phyloP scores from a whole-genome alignment of 2,888 invertebrate genomes.

The Byasa hedistus region DNA sequence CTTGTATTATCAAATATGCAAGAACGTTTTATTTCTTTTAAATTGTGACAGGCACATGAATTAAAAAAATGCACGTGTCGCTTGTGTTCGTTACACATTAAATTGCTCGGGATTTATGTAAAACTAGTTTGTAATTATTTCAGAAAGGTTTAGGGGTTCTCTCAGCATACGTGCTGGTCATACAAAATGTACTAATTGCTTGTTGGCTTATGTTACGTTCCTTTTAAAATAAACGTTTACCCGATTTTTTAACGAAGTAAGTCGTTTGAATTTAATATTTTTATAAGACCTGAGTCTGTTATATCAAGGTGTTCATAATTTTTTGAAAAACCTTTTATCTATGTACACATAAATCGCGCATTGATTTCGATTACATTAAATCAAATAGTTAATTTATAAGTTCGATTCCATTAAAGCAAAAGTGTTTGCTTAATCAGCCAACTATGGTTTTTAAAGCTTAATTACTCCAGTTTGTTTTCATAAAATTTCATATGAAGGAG shows the following conservation, averaged over 20 bases:
- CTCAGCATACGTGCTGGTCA: conserved; percentile 22
- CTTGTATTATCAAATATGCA: no score
- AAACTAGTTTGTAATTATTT: conserved; percentile 30
- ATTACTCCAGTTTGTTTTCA: no score
- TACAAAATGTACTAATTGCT: conserved; percentile 28
- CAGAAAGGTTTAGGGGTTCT: conserved; percentile 24
- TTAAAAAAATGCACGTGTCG: neutral
- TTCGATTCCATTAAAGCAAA: no score
- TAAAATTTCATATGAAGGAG: no score
- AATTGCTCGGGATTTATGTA: conserved; percentile 20
- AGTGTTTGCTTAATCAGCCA: no score
- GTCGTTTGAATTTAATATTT: neutral
- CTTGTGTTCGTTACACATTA: conserved; percentile 21
- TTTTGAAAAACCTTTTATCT: no score
- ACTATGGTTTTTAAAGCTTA: no score
- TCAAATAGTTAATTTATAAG: no score
- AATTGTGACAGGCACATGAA: conserved; percentile 12
- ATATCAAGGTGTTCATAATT: no score
- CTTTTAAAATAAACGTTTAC: conserved; percentile 22
- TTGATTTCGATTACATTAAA: no score
- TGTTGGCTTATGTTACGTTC: conserved; percentile 12
- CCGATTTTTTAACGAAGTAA: conserved; percentile 9
- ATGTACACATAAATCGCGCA: no score
- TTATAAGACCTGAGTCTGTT: no score
- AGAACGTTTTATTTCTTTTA: conserved; percentile 4